Evolutionary conservation across 2,888 invertebrate species (phyloP).

Genomic region (Ephialtes manifestator): DNA sequence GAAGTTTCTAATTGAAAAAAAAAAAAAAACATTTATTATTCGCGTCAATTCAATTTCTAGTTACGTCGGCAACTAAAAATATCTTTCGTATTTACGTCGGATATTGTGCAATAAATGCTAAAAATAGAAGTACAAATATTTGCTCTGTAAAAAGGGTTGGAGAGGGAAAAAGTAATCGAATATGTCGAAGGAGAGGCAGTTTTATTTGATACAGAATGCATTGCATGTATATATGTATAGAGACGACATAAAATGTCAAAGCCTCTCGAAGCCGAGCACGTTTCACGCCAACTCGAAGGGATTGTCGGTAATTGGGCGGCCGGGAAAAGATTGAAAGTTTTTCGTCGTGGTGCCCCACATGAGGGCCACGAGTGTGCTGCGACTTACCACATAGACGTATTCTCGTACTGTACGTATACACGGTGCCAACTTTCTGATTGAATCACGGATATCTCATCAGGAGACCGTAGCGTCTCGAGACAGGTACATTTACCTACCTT

Average conservation of each 20-base stretch:
- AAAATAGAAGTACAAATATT: not conserved
- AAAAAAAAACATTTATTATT: too few species aligned
- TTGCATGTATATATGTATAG: conserved; percentile 4
- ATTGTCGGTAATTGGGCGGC: conserved; percentile 46
- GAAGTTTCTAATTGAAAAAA: too few species aligned
- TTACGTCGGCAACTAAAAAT: too few species aligned
- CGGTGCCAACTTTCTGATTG: conserved; percentile 57
- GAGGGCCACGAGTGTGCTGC: too few species aligned
- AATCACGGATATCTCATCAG: conserved; percentile 39
- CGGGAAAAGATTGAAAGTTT: conserved; percentile 53
- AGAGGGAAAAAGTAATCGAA: not conserved
- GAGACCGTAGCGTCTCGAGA: not conserved
- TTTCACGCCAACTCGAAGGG: conserved; percentile 21
- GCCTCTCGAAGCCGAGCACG: conserved; percentile 33
- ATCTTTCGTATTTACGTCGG: too few species aligned
- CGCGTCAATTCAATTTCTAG: too few species aligned
- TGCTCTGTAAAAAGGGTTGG: not conserved
- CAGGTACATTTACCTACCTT: conserved; percentile 8
- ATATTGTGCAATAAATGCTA: not conserved
- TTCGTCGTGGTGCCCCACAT: conserved; percentile 3
- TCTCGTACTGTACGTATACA: conserved; percentile 12
- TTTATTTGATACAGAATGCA: not conserved
- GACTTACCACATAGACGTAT: too few species aligned
- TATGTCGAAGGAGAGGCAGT: not conserved
- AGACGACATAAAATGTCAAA: conserved; percentile 9